Percentiles rank a stretch among this genome's conserved stretches.
Conservation (phyloP, 1,140 invertebrate genomes). For the Drosophila repletoides region DNA sequence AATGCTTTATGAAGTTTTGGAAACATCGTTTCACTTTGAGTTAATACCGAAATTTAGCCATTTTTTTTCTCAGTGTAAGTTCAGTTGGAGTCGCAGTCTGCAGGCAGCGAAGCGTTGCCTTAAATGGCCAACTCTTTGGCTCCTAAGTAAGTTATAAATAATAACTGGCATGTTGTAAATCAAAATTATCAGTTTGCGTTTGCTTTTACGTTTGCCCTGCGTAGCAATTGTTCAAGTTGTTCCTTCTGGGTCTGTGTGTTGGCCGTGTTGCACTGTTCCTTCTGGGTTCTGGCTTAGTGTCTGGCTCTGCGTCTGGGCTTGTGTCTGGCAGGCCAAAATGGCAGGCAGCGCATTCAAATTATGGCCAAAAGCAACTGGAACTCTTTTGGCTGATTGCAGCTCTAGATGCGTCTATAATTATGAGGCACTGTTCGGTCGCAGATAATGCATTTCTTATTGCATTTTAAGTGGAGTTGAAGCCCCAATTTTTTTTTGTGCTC, state of each 20-base stretch:
- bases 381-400: conserved; percentile 35
- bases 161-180: conserved; percentile 82
- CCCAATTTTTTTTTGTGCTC: background rate
- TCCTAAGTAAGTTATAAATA: conserved; percentile 81
- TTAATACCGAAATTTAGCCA: too few species aligned
- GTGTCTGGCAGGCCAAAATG: conserved; percentile 45
- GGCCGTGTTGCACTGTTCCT: conserved; percentile 23
- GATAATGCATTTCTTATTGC: conserved; percentile 39
- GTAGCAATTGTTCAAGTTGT: conserved; percentile 34
- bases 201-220: conserved; percentile 40
- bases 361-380: conserved; percentile 35
- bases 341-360: conserved; percentile 61
- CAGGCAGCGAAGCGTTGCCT: conserved; percentile 34
- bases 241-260: too few species aligned
- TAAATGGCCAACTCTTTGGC: conserved; percentile 61
- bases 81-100: conserved; percentile 4
- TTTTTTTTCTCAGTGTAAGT: too few species aligned
- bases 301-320: background rate
- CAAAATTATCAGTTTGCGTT: conserved; percentile 79
- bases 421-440: conserved; percentile 16
- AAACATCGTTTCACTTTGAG: too few species aligned
- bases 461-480: conserved; percentile 14
- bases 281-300: background rate
- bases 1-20: too few species aligned
- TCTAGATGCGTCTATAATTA: conserved; percentile 55